These are phyloP conservation scores for Oeneis ivallda DNA, from an alignment of 2,888 invertebrate species.

Conservation along the genomic window DNA sequence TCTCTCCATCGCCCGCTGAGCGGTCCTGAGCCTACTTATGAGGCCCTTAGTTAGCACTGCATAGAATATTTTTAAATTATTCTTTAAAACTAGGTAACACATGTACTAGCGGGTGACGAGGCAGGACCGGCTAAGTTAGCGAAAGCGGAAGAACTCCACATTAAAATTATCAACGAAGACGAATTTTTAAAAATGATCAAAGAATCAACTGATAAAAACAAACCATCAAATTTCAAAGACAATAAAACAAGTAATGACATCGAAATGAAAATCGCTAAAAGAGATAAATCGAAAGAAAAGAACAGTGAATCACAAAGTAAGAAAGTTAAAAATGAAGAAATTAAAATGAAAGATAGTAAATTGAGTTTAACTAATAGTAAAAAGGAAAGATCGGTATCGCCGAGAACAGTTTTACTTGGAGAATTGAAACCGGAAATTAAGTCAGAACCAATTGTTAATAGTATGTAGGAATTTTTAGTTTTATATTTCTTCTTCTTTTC, in stretches of 20 bases:
- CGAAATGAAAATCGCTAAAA: constrained; percentile 20
- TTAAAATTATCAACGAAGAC: constrained; percentile 91
- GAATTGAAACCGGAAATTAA: constrained; percentile 26
- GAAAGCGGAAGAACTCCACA: constrained; percentile 86
- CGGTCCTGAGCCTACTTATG: no score
- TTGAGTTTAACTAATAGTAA: constrained; percentile 27
- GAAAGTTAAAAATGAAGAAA: constrained; percentile 21
- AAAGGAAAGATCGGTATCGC: constrained; percentile 32
- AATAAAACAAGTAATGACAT: constrained; percentile 41
- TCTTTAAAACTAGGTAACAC: constrained; percentile 79
- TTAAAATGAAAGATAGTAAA: constrained; percentile 18
- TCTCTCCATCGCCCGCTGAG: no score
- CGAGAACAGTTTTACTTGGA: constrained; percentile 16
- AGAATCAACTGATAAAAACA: constrained; percentile 67
- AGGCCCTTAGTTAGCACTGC: no score
- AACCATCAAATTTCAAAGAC: constrained; percentile 33
- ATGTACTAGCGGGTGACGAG: constrained; percentile 92
- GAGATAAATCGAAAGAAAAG: constrained; percentile 20
- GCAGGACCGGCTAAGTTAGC: constrained; percentile 92
- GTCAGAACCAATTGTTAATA: constrained; percentile 16
- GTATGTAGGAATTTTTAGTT: constrained; percentile 4
- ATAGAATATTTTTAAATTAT: neutral
- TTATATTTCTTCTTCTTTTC: no score
- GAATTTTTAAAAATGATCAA: constrained; percentile 89
- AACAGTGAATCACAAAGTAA: constrained; percentile 16